These are phyloP conservation scores for Heteromyza rotundicornis DNA, from an alignment of 2,888 invertebrate genomes.

Conservation along the genomic window DNA sequence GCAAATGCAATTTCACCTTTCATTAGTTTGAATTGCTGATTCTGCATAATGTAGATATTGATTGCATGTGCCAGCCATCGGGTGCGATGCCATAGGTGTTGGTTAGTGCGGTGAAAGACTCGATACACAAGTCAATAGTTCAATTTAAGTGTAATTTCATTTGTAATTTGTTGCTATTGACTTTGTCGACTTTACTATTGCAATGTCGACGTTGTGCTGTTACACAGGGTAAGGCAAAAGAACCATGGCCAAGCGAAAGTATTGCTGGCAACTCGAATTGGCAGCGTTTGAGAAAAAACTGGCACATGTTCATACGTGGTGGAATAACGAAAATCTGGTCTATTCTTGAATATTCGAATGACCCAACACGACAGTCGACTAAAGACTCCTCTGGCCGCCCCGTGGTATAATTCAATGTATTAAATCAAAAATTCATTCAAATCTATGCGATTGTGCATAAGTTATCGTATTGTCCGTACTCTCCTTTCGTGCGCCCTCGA, in stretches of 20 bases:
- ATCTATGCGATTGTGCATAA: neutral
- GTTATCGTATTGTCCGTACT: neutral
- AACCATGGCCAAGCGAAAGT: too few species aligned
- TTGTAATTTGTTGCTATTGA: constrained; percentile 38
- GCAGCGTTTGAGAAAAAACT: too few species aligned
- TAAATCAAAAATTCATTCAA: neutral
- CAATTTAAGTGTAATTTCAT: constrained; percentile 32
- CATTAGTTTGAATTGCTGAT: constrained; percentile 28
- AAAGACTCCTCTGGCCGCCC: too few species aligned
- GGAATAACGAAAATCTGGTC: too few species aligned
- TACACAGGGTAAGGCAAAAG: too few species aligned
- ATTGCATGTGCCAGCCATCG: neutral
- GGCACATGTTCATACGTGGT: too few species aligned
- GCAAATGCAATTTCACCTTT: constrained; percentile 37
- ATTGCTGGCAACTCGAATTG: too few species aligned
- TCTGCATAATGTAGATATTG: constrained; percentile 20
- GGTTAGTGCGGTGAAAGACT: neutral
- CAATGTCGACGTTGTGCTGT: too few species aligned
- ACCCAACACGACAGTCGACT: too few species aligned
- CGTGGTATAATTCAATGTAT: neutral
- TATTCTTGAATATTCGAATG: too few species aligned
- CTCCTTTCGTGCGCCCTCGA: too few species aligned
- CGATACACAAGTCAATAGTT: constrained; percentile 10
- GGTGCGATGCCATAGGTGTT: neutral
- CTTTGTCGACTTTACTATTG: constrained; percentile 18